phyloP scores from a whole-genome alignment of 2,797 vertebrate genomes.

The Anguilla marmorata region DNA sequence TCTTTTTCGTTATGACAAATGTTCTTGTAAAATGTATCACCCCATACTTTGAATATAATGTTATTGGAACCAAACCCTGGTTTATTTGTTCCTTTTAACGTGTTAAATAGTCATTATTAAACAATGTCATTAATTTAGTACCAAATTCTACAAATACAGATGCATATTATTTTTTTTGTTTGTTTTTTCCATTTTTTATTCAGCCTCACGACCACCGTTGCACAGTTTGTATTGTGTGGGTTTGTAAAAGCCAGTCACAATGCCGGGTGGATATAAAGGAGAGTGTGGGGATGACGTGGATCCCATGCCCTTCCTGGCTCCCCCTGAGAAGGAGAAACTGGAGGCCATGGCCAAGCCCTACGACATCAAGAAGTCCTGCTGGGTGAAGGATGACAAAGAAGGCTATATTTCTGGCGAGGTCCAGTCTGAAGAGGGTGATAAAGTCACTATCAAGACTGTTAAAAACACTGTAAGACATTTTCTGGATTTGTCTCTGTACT shows the following conservation, averaged over 20 bases:
- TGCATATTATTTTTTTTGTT: not conserved
- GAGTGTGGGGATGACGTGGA: slow-evolving; percentile 66
- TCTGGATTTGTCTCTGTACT: no score
- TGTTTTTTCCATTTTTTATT: not conserved
- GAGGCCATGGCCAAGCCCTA: slow-evolving; percentile 64
- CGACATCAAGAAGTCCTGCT: slow-evolving; percentile 71
- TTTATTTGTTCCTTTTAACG: not conserved
- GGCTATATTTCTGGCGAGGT: slow-evolving; percentile 64
- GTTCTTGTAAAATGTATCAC: not conserved
- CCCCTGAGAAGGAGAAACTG: slow-evolving; percentile 62
- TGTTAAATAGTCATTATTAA: not conserved
- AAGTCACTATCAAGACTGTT: slow-evolving; percentile 63
- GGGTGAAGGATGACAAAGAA: slow-evolving; percentile 69
- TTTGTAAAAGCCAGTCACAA: slow-evolving; percentile 44
- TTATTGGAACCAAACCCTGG: not conserved
- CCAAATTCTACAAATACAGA: not conserved
- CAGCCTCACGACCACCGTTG: not conserved
- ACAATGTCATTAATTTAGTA: not conserved
- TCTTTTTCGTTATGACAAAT: not conserved
- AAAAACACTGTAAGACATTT: slow-evolving; percentile 60
- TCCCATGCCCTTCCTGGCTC: slow-evolving; percentile 64
- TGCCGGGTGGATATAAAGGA: slow-evolving; percentile 63
- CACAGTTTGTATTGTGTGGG: slow-evolving; percentile 13
- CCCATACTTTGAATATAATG: not conserved
- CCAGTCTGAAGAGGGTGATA: slow-evolving; percentile 67